Base-by-base conservation (phyloP, 2,888 invertebrate genomes). In the Ernsta delagoae region DNA sequence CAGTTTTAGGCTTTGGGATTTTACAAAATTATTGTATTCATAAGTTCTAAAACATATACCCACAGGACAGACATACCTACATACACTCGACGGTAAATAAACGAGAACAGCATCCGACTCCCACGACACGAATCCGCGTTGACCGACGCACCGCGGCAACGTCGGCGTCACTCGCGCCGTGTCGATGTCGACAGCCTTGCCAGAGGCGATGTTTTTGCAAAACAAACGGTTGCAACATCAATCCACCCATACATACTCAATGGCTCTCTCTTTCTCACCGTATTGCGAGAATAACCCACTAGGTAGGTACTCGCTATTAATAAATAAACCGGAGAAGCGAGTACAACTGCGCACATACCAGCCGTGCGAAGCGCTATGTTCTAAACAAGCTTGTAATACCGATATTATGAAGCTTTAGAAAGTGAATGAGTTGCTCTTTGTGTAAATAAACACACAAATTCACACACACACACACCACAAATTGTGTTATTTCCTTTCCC, bases 111-210 rank as follows among this genome's bases (percentile, higher is more conserved):
- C 83, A 86, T 86, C 85, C 81, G 82, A 78, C 79, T 86, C 85
- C 81, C 82, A 78, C 79, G 78, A 72, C 72, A 77, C 70, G 67
- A 64, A 60, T 70, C 56, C 74, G 73, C 72, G 74, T 69, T 72
- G 74, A 4, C 11, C 4, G 43, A n/a, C 45, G 45, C 1, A 5
- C n/a, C 39, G 39, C 39, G 45, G 8, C 45, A 9, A 16, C 6
- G 48, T 50, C 74, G n/a, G 73, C 72, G 74, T 70, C 73, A 73
- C 36, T 56, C n/a, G n/a, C n/a, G n/a, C n/a, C n/a, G n/a, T n/a
- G n/a, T n/a, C n/a, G n/a, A n/a, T n/a, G n/a, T 79, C 82, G 83
- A 79, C 86, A 88, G 85, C 89, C 89, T 90, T 89, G 90, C 88
- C 85, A 75, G 83, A 77, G 86, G 89, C 89, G 79, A 73, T 81